Conservation (phyloP, 2,888 invertebrate species). For the Drosophila neotestacea region DNA sequence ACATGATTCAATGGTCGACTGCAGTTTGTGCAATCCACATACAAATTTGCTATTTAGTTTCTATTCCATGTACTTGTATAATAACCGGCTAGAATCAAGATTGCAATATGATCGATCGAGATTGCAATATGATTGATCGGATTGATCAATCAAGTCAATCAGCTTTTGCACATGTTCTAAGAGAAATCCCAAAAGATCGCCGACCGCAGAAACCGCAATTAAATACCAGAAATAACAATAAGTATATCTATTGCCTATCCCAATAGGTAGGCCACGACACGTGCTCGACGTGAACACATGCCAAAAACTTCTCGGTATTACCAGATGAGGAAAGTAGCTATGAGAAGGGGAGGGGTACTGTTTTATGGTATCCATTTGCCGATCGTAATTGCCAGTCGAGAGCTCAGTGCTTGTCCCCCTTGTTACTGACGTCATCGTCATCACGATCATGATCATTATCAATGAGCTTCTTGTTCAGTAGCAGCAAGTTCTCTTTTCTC, state of each 20-base stretch:
- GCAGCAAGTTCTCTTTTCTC: conserved; percentile 32
- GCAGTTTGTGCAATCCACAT: conserved; percentile 6
- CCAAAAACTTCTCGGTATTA: conserved; percentile 16
- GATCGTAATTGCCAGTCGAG: conserved; percentile 8
- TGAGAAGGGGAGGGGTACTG: background rate
- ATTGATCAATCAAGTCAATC: too few species aligned
- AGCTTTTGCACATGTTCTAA: background rate
- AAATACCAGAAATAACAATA: conserved; percentile 42
- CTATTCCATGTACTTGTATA: background rate
- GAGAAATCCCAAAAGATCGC: conserved; percentile 20
- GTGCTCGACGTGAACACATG: conserved; percentile 14
- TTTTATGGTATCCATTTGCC: background rate
- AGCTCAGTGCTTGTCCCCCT: background rate
- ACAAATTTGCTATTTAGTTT: conserved; percentile 15
- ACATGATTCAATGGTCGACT: background rate
- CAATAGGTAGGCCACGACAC: conserved; percentile 17
- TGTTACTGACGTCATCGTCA: conserved; percentile 43
- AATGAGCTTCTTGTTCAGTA: conserved; percentile 6
- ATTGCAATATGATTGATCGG: too few species aligned
- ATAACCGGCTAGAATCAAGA: background rate
- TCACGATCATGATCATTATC: conserved; percentile 13
- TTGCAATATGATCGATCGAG: conserved; percentile 8
- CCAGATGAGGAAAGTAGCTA: background rate
- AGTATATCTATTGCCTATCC: conserved; percentile 10
- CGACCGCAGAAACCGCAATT: conserved; percentile 42